A percentile compares a stretch with the other conserved stretches of the same genome.
phyloP scores from a whole-genome alignment of 1,140 invertebrate species.

The Calephelis nemesis region DNA sequence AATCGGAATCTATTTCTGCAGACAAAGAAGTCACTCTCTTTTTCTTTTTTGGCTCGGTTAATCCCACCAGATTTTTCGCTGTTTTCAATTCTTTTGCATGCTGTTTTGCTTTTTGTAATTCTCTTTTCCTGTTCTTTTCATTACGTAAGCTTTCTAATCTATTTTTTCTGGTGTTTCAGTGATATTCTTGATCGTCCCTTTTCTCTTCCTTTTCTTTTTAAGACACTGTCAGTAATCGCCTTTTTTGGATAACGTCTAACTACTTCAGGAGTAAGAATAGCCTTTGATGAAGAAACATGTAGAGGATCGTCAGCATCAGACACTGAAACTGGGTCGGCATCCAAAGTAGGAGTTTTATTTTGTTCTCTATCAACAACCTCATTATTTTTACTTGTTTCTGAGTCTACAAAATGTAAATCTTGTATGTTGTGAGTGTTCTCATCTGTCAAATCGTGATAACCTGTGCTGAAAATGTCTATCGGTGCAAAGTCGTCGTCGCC shows the following conservation, averaged over 20 bases:
- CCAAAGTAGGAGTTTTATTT: not conserved
- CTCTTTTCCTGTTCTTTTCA: no score
- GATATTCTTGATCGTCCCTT: no score
- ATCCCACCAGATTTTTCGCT: slow-evolving; percentile 32
- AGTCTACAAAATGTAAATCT: slow-evolving; percentile 30
- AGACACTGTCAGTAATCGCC: no score
- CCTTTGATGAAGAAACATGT: slow-evolving; percentile 24
- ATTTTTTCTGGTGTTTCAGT: no score
- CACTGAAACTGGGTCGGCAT: slow-evolving; percentile 24
- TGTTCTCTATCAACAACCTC: slow-evolving; percentile 27
- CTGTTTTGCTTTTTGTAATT: no score
- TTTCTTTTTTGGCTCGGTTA: slow-evolving; percentile 36
- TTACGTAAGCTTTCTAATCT: no score
- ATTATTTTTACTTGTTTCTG: slow-evolving; percentile 29
- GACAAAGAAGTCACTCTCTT: slow-evolving; percentile 34
- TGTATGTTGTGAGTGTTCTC: slow-evolving; percentile 26
- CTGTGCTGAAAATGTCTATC: slow-evolving; percentile 31
- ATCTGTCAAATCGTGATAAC: slow-evolving; percentile 27
- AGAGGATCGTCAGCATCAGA: slow-evolving; percentile 24
- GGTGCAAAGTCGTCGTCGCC: slow-evolving; percentile 44
- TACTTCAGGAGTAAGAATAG: slow-evolving; percentile 19
- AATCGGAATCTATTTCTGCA: slow-evolving; percentile 38
- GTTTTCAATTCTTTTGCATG: no score
- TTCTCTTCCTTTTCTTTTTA: no score
- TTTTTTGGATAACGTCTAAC: no score